These are phyloP conservation scores for Sarcophilus harrisii DNA, from an alignment of 2,797 vertebrate species.

Conservation along the genomic window DNA sequence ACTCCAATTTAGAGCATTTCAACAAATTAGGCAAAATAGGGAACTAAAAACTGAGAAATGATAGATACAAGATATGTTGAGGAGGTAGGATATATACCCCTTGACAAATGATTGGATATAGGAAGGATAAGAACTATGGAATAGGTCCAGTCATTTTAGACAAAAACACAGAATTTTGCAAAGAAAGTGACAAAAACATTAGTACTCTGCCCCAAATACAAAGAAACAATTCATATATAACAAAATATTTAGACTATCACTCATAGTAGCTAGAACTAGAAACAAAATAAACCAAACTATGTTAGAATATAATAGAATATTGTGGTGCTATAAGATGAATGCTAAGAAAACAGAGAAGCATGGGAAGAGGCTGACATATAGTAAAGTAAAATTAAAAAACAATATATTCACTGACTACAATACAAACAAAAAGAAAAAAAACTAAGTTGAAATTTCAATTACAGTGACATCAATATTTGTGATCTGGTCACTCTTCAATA, in stretches of 20 bases:
- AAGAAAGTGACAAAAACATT: background rate
- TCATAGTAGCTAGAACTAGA: background rate
- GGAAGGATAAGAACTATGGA: background rate
- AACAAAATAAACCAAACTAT: background rate
- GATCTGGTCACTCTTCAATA: background rate
- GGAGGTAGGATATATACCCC: background rate
- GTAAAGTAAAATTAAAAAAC: background rate
- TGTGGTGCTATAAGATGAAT: background rate
- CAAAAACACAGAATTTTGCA: background rate
- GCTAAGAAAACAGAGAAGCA: background rate
- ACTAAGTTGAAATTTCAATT: background rate
- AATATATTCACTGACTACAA: background rate
- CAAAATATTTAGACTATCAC: background rate
- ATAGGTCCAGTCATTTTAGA: background rate
- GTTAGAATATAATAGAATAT: background rate
- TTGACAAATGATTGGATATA: background rate
- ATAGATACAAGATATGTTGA: background rate
- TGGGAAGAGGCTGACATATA: background rate
- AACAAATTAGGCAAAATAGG: background rate
- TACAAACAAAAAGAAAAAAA: background rate
- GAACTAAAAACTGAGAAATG: background rate
- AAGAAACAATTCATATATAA: background rate
- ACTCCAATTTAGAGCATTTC: background rate
- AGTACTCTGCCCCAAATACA: background rate
- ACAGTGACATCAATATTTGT: background rate